Conservation (phyloP, 2,113 vertebrate species). For the Ciconia boyciana region DNA sequence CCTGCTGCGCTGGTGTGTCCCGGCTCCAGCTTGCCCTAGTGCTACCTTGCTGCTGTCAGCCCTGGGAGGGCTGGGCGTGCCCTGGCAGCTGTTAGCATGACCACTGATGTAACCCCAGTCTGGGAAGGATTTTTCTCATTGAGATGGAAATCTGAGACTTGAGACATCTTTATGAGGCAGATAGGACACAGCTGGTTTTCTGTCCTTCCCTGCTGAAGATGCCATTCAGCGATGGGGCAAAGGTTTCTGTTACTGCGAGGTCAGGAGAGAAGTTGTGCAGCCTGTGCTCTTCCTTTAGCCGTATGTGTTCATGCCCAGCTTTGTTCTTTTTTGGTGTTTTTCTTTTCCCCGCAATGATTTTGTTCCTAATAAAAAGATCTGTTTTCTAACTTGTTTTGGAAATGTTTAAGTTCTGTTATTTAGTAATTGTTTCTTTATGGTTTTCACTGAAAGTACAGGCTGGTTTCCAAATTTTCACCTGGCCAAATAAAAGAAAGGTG, state of each 20-base stretch:
- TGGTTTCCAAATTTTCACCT: not conserved
- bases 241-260: not conserved
- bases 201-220: not conserved
- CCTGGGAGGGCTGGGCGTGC: not conserved
- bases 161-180: not conserved
- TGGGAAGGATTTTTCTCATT: not conserved
- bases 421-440: not conserved
- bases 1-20: not conserved
- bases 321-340: not conserved
- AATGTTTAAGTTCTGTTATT: not conserved
- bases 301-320: not conserved
- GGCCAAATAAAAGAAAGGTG: not conserved
- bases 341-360: not conserved
- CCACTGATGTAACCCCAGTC: not conserved
- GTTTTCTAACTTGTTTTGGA: conserved; percentile 38
- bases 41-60: not conserved
- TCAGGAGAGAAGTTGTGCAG: not conserved
- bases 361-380: conserved; percentile 53
- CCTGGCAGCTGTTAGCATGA: not conserved
- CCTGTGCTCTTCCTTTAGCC: not conserved
- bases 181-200: not conserved
- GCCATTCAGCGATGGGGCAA: rapidly evolving
- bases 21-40: not conserved
- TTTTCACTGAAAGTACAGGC: not conserved
- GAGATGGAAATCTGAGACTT: not conserved